Evolutionary conservation across 2,113 vertebrate species (phyloP).

Genomic region (Coreoperca whiteheadi): DNA sequence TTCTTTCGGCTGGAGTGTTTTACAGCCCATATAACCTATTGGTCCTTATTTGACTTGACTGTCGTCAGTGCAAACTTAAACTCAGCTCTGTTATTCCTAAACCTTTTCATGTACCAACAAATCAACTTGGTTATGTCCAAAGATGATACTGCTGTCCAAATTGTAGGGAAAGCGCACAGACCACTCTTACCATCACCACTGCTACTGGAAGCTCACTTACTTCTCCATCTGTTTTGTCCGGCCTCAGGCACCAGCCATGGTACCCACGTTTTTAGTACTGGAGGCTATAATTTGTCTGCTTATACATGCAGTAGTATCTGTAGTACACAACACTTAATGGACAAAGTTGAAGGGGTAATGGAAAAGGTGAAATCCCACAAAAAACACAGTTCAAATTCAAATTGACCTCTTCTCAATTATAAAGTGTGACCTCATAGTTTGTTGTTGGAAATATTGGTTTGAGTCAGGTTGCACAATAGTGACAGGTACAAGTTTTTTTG

Average conservation of each 20-base stretch:
- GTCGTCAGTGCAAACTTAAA: neutral
- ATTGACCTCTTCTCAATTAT: neutral
- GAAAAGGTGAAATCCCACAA: neutral
- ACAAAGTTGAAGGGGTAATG: neutral
- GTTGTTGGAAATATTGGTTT: neutral
- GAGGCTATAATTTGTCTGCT: conserved; percentile 14
- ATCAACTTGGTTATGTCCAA: neutral
- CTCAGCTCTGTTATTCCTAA: neutral
- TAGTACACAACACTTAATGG: neutral
- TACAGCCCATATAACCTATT: neutral
- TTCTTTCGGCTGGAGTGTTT: neutral
- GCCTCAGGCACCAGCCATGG: conserved; percentile 15
- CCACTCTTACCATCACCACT: neutral
- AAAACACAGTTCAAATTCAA: neutral
- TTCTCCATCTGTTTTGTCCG: conserved; percentile 31
- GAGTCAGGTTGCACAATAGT: too few species aligned
- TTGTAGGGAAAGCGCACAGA: neutral
- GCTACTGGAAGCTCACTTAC: conserved; percentile 2
- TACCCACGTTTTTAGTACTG: conserved; percentile 1
- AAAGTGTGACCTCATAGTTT: conserved; percentile 3
- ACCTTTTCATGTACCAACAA: neutral
- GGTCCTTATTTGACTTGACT: neutral
- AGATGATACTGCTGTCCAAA: neutral
- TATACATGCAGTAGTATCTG: neutral
- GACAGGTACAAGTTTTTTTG: neutral